These are phyloP conservation scores for Drosophila tristis DNA, from an alignment of 1,140 invertebrate species.

Conservation along the genomic window DNA sequence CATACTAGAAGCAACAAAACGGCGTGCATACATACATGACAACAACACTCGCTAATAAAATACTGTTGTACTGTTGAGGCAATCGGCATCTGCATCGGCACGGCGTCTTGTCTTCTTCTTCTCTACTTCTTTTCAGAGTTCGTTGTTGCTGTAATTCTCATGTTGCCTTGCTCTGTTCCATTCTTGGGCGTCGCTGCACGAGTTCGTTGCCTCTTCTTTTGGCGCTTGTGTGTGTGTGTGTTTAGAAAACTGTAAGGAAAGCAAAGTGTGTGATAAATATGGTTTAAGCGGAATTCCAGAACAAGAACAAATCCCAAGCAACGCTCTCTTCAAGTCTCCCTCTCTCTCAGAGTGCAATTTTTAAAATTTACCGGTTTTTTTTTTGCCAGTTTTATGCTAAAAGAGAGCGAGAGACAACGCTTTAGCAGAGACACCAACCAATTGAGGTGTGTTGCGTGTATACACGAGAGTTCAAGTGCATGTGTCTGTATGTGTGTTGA, in stretches of 20 bases:
- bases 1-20: constrained; percentile 35
- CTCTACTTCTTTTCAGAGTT: constrained; percentile 57
- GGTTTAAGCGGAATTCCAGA: constrained; percentile 61
- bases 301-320: constrained; percentile 34
- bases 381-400: constrained; percentile 66
- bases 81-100: neutral
- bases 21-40: constrained; percentile 71
- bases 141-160: constrained; percentile 72
- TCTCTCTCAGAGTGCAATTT: constrained; percentile 37
- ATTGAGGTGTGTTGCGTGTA: constrained; percentile 69
- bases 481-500: constrained; percentile 32
- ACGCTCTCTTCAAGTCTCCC: constrained; percentile 14
- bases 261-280: constrained; percentile 77
- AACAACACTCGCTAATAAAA: constrained; percentile 74
- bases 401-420: constrained; percentile 26
- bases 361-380: constrained; percentile 77
- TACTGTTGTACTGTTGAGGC: constrained; percentile 31
- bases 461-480: constrained; percentile 65
- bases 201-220: constrained; percentile 69
- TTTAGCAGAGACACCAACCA: constrained; percentile 66
- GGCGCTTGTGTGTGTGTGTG: constrained; percentile 47
- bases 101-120: constrained; percentile 22
- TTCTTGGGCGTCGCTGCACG: constrained; percentile 79
- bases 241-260: constrained; percentile 81
- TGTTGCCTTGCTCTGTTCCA: constrained; percentile 76